phyloP scores from a whole-genome alignment of 2,888 invertebrate species.

The Diarsia dahlii region DNA sequence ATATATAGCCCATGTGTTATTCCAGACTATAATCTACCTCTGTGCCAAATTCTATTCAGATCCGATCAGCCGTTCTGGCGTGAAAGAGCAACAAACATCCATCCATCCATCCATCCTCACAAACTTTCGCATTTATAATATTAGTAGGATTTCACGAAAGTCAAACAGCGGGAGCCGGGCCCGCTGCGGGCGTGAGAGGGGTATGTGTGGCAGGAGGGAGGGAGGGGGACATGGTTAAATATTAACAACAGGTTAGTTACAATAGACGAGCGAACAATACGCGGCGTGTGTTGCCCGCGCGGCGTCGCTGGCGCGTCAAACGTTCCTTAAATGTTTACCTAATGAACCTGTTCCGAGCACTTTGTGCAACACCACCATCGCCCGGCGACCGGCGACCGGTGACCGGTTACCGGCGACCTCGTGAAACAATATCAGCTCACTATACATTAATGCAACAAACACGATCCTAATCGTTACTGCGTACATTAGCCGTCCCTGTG shows the following conservation, averaged over 20 bases:
- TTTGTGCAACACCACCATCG: constrained; percentile 4
- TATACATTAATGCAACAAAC: constrained; percentile 22
- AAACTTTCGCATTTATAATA: no score
- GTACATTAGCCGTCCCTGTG: constrained; percentile 20
- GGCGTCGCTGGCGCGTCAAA: constrained; percentile 20
- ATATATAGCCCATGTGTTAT: no score
- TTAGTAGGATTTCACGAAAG: constrained; percentile 56
- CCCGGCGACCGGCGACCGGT: not conserved
- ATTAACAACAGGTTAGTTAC: constrained; percentile 66
- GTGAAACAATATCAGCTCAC: constrained; percentile 42
- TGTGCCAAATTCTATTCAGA: no score
- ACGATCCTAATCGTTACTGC: constrained; percentile 19
- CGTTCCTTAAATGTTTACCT: constrained; percentile 43
- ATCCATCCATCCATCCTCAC: no score
- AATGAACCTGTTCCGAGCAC: constrained; percentile 40
- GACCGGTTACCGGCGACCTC: not conserved
- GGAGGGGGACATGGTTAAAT: constrained; percentile 43
- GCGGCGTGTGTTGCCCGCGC: not conserved
- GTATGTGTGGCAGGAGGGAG: not conserved
- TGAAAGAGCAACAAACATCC: no score
- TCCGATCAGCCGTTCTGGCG: no score
- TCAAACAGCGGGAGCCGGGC: constrained; percentile 44
- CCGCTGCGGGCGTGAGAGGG: not conserved
- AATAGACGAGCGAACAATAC: constrained; percentile 44
- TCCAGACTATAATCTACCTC: no score